Base-by-base conservation (phyloP, 2,113 vertebrate genomes). In the Boulengerochromis microlepis region DNA sequence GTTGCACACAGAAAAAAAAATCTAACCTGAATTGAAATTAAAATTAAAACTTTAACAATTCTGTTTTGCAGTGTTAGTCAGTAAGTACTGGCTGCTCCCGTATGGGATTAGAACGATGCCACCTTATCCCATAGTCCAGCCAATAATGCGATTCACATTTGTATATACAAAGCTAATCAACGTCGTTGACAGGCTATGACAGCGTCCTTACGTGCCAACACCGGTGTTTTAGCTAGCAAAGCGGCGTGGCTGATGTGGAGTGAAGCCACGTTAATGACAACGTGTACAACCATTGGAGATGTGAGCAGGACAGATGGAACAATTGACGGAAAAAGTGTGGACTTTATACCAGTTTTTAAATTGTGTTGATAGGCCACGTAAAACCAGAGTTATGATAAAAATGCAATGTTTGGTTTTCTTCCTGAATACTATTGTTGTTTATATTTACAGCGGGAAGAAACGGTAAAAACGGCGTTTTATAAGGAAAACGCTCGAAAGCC, bases 401-500 rank as follows among this genome's bases (percentile, higher is more conserved):
- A 24, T 54, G 53, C 53, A 54, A 7, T 54, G 53, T 54, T 54
- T 54, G 53, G n/a, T 54, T 54, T 54, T 54, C n/a, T 12, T 54
- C 3, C 53, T 24, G 1, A 54, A 54, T 24, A 24, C 3, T 54
- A 0, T 12, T 0, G 1, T 22, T 22, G 52, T 7, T 54, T 54
- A 54, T 22, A 22, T 54, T 22, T 54, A 54, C 0, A 11, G 5
- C 1, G 0, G 5, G 52, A 54, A 22, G 52, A 22, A 54, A 22
- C 1, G 0, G n/a, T 53, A 22, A 22, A 53, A 53, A 6, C 3
- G 0, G 9, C 0, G 0, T 53, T 53, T 53, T 53, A 22, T n/a
- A n/a, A n/a, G 50, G 5, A 53, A 53, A 53, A 53, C 0, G 5
- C 19, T n/a, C 1, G 1, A 53, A 6, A 53, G 50, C 50, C 0